Conservation (phyloP, 2,888 invertebrate genomes). For the Latrodectus hesperus region DNA sequence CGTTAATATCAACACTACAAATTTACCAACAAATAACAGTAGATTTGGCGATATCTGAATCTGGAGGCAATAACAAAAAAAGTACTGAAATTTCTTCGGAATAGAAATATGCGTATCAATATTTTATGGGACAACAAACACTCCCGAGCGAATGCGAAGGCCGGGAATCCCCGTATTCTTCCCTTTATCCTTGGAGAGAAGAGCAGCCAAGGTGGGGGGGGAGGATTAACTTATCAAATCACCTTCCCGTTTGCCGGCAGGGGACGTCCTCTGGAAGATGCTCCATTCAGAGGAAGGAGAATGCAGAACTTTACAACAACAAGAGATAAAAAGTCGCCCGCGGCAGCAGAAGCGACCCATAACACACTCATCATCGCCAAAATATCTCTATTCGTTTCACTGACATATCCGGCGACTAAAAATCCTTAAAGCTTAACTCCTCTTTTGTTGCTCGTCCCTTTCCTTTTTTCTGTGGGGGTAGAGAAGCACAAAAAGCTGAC, state of each 20-base stretch:
- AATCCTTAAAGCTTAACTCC: slow-evolving; percentile 57
- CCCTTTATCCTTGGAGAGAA: slow-evolving; percentile 16
- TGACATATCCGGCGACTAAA: slow-evolving; percentile 60
- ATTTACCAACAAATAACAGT: too few relatives aligned
- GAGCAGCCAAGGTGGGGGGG: slow-evolving; percentile 17
- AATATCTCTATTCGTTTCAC: slow-evolving; percentile 62
- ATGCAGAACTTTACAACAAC: slow-evolving; percentile 9
- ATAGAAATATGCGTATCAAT: too few relatives aligned
- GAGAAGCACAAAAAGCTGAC: slow-evolving; percentile 39
- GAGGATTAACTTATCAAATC: slow-evolving; percentile 1
- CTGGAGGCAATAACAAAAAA: too few relatives aligned
- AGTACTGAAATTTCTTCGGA: too few relatives aligned
- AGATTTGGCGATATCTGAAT: too few relatives aligned
- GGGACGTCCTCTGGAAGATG: slow-evolving; percentile 20
- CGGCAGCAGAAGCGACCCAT: slow-evolving; percentile 26
- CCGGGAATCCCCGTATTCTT: slow-evolving; percentile 13
- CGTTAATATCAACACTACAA: too few relatives aligned
- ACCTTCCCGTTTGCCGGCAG: slow-evolving; percentile 4
- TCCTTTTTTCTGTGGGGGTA: slow-evolving; percentile 13
- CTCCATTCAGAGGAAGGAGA: slow-evolving; percentile 8
- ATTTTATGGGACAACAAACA: too few relatives aligned
- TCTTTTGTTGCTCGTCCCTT: slow-evolving; percentile 39
- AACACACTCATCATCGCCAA: slow-evolving; percentile 66
- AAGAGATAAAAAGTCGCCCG: slow-evolving; percentile 54
- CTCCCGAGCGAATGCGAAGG: too few relatives aligned